Evolutionary conservation across 1,140 invertebrate genomes (phyloP).

Genomic region (Aporrectodea caliginosa): DNA sequence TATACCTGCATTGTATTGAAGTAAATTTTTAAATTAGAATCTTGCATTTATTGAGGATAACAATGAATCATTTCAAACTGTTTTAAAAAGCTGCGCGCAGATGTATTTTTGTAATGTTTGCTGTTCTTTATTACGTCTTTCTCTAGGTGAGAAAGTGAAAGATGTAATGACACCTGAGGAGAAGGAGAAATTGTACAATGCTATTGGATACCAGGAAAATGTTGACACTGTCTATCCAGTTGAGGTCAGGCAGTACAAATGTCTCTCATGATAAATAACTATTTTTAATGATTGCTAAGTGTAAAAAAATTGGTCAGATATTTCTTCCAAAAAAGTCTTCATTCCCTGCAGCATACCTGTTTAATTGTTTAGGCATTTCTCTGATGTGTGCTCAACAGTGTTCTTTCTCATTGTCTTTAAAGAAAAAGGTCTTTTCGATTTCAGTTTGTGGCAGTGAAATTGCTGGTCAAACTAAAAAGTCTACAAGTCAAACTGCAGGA

Average conservation of each 20-base stretch:
- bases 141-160: constrained; percentile 72
- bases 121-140: background rate
- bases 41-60: too few species aligned
- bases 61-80: too few species aligned
- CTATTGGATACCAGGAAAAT: constrained; percentile 94
- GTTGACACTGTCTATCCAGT: constrained; percentile 71
- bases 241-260: too few species aligned
- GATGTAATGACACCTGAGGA: constrained; percentile 87
- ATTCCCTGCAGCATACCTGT: too few species aligned
- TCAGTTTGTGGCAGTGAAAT: background rate
- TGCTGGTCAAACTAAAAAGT: background rate
- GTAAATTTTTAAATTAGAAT: too few species aligned
- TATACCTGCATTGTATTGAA: too few species aligned
- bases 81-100: too few species aligned
- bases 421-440: background rate
- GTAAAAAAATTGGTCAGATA: background rate
- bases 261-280: too few species aligned
- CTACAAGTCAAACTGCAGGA: background rate
- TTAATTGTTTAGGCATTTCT: too few species aligned
- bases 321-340: background rate
- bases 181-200: constrained; percentile 84
- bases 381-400: background rate
- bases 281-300: background rate
- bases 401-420: background rate
- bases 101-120: too few species aligned